A percentile compares a stretch with the other conserved stretches of the same genome.
These are phyloP conservation scores for Xiphydria camelus DNA, from an alignment of 2,888 invertebrate species.

Conservation along the genomic window DNA sequence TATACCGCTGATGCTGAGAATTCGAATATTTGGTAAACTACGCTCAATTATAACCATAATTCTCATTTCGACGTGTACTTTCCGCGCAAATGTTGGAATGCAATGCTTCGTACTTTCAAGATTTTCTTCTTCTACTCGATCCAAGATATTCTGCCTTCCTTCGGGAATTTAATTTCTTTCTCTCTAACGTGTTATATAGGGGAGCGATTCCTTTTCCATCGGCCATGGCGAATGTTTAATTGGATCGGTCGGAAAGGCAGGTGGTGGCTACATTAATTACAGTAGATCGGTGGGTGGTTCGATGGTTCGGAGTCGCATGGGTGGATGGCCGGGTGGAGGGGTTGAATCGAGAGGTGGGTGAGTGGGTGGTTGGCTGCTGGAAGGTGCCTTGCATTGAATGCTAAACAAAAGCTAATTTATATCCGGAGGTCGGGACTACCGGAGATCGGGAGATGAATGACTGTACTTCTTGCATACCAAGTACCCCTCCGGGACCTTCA, in stretches of 20 bases:
- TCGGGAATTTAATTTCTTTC: constrained; percentile 43
- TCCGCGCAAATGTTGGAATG: too few relatives aligned
- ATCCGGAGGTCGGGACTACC: constrained; percentile 53
- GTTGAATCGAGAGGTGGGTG: too few relatives aligned
- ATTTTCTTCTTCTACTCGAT: too few relatives aligned
- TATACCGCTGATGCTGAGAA: too few relatives aligned
- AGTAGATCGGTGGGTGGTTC: constrained; percentile 34
- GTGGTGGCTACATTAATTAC: constrained; percentile 54
- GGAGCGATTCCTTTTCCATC: constrained; percentile 41
- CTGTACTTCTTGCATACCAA: constrained; percentile 55
- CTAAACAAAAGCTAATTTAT: constrained; percentile 59
- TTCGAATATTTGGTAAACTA: too few relatives aligned
- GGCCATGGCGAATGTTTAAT: constrained; percentile 44
- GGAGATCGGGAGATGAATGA: constrained; percentile 58
- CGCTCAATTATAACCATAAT: too few relatives aligned
- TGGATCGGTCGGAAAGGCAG: too few relatives aligned
- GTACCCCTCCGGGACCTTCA: constrained; percentile 30
- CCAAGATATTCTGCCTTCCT: too few relatives aligned
- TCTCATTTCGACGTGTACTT: too few relatives aligned
- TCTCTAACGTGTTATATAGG: too few relatives aligned
- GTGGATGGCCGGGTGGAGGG: background rate
- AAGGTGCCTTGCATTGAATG: constrained; percentile 53
- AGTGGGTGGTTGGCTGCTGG: constrained; percentile 7
- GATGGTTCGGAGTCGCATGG: background rate
- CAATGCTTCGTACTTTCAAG: too few relatives aligned